Conservation (phyloP, 2,797 vertebrate genomes). For the Fistularia tabacaria region DNA sequence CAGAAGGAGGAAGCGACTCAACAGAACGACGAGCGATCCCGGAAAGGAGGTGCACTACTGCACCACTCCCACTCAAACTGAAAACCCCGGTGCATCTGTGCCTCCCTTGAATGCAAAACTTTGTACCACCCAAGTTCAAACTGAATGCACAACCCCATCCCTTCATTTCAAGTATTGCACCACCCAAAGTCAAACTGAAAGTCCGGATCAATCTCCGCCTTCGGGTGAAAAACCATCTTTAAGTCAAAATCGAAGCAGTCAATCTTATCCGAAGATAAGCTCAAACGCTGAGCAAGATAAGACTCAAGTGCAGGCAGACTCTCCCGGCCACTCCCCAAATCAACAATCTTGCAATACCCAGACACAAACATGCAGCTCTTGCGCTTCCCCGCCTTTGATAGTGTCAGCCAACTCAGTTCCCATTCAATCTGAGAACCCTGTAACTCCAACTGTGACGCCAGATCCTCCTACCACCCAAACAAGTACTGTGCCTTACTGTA, state of each 20-base stretch:
- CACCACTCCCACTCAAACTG: constrained; percentile 67
- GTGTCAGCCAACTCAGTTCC: constrained; percentile 27
- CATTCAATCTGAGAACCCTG: constrained; percentile 33
- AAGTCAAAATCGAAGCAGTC: constrained; percentile 36
- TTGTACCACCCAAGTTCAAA: constrained; percentile 64
- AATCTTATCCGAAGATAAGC: constrained; percentile 40
- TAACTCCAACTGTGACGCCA: constrained; percentile 27
- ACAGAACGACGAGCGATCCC: constrained; percentile 71
- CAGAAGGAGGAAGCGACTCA: constrained; percentile 67
- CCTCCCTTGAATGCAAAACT: constrained; percentile 44
- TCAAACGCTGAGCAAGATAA: constrained; percentile 38
- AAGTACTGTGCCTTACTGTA: constrained; percentile 69
- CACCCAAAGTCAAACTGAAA: constrained; percentile 59
- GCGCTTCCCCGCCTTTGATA: constrained; percentile 37
- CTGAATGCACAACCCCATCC: constrained; percentile 39
- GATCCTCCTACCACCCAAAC: constrained; percentile 42
- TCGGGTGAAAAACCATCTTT: constrained; percentile 42
- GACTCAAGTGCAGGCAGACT: constrained; percentile 45
- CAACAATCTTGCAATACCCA: constrained; percentile 42
- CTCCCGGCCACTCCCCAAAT: constrained; percentile 22
- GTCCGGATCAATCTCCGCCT: constrained; percentile 33
- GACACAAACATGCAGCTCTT: constrained; percentile 41
- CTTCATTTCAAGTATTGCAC: constrained; percentile 49
- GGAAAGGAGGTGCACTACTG: constrained; percentile 70
- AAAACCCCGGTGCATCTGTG: constrained; percentile 42